Percentiles rank a stretch among this genome's conserved stretches.
These are phyloP conservation scores for Cantharis rustica DNA, from an alignment of 2,888 invertebrate genomes.

Conservation along the genomic window DNA sequence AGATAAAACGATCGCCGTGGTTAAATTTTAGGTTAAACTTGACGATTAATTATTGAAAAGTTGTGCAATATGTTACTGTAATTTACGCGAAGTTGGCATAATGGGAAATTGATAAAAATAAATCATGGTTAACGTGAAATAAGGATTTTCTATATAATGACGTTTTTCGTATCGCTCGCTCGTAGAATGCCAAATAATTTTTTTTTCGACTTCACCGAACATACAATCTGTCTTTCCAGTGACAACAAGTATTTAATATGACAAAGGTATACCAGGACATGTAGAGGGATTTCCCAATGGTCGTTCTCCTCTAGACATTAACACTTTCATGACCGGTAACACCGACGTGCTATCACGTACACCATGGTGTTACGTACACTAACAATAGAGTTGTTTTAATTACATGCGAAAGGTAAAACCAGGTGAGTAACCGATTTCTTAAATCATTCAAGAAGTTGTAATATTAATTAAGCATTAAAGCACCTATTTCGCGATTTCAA, in stretches of 20 bases:
- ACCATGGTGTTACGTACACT: too few species aligned
- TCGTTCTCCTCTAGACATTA: too few species aligned
- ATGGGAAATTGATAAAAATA: slow-evolving; percentile 2
- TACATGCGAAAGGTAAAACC: too few species aligned
- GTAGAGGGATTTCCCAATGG: too few species aligned
- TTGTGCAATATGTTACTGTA: background rate
- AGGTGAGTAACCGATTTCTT: too few species aligned
- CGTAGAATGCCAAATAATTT: background rate
- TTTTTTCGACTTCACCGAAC: background rate
- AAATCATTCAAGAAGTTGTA: too few species aligned
- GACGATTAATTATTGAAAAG: background rate
- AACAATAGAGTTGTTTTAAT: too few species aligned
- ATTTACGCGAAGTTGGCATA: background rate
- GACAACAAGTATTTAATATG: background rate
- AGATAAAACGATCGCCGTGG: background rate
- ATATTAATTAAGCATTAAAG: too few species aligned
- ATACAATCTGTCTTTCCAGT: background rate
- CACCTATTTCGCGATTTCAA: too few species aligned
- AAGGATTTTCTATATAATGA: background rate
- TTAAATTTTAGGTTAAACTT: background rate
- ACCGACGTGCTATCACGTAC: too few species aligned
- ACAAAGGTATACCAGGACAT: background rate
- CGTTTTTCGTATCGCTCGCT: background rate
- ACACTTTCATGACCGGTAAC: too few species aligned
- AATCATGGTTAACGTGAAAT: background rate